Evolutionary conservation across 2,888 invertebrate genomes (phyloP).

Genomic region (Xestia ashworthii): DNA sequence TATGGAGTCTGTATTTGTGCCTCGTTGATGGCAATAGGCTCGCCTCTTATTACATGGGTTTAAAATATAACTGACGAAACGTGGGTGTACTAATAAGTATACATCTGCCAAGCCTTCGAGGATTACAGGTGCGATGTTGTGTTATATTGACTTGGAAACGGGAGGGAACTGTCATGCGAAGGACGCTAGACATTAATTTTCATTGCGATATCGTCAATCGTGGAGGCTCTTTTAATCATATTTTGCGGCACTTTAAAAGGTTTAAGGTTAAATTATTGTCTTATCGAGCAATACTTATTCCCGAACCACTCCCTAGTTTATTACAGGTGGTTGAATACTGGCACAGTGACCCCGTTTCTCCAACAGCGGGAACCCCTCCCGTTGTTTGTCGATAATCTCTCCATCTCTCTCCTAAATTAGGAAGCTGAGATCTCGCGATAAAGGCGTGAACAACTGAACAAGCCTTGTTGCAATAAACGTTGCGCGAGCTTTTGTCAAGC

Average conservation of each 20-base stretch:
- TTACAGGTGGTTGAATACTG: conserved; percentile 75
- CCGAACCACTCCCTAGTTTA: conserved; percentile 58
- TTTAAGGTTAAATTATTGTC: background rate
- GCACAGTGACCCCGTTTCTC: conserved; percentile 83
- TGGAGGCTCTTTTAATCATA: background rate
- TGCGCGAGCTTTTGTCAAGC: conserved; percentile 64
- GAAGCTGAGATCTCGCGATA: conserved; percentile 81
- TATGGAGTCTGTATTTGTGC: too few relatives aligned
- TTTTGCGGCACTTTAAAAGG: background rate
- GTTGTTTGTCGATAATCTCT: conserved; percentile 79
- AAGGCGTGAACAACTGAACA: conserved; percentile 67
- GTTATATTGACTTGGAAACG: background rate
- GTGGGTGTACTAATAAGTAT: background rate
- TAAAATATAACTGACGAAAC: background rate
- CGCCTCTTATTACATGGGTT: too few relatives aligned
- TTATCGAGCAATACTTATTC: conserved; percentile 21
- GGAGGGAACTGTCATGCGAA: background rate
- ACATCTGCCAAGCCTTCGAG: background rate
- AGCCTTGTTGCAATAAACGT: conserved; percentile 60
- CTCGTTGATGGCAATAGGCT: too few relatives aligned
- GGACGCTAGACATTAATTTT: background rate
- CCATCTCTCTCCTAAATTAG: conserved; percentile 82
- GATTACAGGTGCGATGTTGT: background rate
- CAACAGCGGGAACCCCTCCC: conserved; percentile 76
- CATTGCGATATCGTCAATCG: background rate